These are phyloP conservation scores for Anolis apletophallus DNA, from an alignment of 2,797 vertebrate species.

Conservation along the genomic window DNA sequence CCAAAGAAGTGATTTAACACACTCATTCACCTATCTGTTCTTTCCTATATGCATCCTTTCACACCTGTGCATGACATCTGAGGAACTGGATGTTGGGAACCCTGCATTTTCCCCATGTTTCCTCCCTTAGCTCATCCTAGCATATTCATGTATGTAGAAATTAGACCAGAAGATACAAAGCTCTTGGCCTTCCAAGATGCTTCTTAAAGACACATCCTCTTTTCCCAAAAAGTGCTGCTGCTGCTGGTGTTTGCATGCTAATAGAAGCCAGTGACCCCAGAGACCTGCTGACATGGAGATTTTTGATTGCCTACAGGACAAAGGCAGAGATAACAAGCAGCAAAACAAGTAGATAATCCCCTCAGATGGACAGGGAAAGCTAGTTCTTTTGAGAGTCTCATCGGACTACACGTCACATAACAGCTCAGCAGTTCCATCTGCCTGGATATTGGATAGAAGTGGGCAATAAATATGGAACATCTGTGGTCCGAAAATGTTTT, in stretches of 20 bases:
- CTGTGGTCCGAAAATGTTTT: background rate
- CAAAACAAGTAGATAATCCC: conserved; percentile 48
- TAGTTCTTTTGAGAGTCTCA: conserved; percentile 7
- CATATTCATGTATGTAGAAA: background rate
- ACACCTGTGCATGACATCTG: background rate
- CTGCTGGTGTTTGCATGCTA: background rate
- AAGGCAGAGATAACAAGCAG: conserved; percentile 27
- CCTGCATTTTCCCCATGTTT: background rate
- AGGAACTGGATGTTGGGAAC: background rate
- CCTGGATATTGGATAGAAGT: no score
- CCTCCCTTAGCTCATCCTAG: background rate
- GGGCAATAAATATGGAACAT: background rate
- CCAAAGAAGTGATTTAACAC: background rate
- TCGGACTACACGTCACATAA: background rate
- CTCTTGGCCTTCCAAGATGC: background rate
- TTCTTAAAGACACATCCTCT: background rate
- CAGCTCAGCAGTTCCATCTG: conserved; percentile 14
- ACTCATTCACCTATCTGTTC: background rate
- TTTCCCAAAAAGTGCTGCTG: background rate
- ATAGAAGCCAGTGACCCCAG: conserved; percentile 13
- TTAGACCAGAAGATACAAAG: background rate
- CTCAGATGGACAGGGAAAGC: background rate
- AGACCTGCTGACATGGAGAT: conserved; percentile 50
- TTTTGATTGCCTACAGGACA: conserved; percentile 40
- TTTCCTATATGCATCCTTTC: background rate